Evolutionary conservation across 2,113 vertebrate genomes (phyloP).

Genomic region (Bagarius yarrelli): DNA sequence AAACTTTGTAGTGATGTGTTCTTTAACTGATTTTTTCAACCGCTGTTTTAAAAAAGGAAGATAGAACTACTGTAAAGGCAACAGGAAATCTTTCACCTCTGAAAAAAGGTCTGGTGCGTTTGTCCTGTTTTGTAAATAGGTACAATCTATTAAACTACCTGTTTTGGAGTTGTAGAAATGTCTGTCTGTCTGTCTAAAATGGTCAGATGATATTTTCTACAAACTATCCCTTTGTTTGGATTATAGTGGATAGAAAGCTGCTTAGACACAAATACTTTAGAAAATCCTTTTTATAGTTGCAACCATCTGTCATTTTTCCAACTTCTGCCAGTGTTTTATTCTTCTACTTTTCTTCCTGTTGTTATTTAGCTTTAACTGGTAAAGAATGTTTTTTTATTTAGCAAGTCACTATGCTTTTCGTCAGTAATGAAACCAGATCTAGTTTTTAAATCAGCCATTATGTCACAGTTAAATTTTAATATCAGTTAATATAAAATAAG

Average conservation of each 20-base stretch:
- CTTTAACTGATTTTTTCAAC: slow-evolving; percentile 25
- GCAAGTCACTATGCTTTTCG: slow-evolving; percentile 44
- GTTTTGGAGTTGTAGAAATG: not conserved
- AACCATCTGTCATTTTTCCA: slow-evolving; percentile 19
- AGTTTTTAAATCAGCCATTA: slow-evolving; percentile 29
- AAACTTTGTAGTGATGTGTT: slow-evolving; percentile 7
- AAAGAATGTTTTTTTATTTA: slow-evolving; percentile 48
- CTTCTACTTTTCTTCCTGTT: not conserved
- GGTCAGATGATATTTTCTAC: not conserved
- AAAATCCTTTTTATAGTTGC: slow-evolving; percentile 9
- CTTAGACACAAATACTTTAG: not conserved
- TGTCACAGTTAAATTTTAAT: not conserved
- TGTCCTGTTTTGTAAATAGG: slow-evolving; percentile 15
- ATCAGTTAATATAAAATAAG: slow-evolving; percentile 2
- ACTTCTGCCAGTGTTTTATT: slow-evolving; percentile 26
- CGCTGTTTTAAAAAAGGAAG: not conserved
- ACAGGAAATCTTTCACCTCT: not conserved
- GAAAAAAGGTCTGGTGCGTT: not conserved
- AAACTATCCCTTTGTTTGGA: not conserved
- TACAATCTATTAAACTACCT: slow-evolving; percentile 7
- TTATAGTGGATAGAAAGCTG: not conserved
- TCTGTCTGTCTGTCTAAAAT: slow-evolving; percentile 1
- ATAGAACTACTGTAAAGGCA: not conserved
- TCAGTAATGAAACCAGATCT: slow-evolving; percentile 47
- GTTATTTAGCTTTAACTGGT: slow-evolving; percentile 43